A percentile compares a stretch with the other conserved stretches of the same genome.
These are phyloP conservation scores for Grus americana DNA, from an alignment of 2,113 vertebrate species.

Conservation along the genomic window DNA sequence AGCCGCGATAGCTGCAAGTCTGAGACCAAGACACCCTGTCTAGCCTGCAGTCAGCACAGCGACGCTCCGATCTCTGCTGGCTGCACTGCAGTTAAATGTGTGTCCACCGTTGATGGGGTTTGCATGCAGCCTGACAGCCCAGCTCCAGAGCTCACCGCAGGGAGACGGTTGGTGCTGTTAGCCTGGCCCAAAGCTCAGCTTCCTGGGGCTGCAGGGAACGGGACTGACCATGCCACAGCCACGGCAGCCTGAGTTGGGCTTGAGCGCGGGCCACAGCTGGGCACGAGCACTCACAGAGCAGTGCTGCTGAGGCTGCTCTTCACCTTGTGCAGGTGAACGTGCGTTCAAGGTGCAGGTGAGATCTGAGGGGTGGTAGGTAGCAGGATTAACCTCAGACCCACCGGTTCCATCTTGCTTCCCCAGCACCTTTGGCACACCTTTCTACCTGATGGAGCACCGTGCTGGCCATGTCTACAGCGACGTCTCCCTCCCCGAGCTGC, in stretches of 20 bases:
- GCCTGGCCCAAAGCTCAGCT: neutral
- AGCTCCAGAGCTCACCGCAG: neutral
- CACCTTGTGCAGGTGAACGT: neutral
- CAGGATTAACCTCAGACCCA: neutral
- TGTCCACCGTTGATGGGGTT: neutral
- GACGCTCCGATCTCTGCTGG: neutral
- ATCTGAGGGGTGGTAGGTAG: neutral
- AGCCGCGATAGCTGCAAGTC: neutral
- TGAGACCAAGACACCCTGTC: neutral
- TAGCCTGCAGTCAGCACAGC: neutral
- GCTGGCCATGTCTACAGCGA: conserved; percentile 73
- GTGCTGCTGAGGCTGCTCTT: neutral
- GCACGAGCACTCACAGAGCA: accelerated
- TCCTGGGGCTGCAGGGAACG: neutral
- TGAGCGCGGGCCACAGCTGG: neutral
- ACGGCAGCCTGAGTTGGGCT: neutral
- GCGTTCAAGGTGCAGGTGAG: neutral
- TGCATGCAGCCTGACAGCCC: neutral
- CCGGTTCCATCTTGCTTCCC: neutral
- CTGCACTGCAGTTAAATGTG: neutral
- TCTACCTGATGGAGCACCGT: conserved; percentile 81
- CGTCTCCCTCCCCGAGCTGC: conserved; percentile 67
- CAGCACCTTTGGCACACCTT: conserved; percentile 78
- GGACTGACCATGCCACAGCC: neutral
- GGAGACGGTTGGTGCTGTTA: neutral